Conservation (phyloP, 2,888 invertebrate genomes). For the Drosophila macrospina region DNA sequence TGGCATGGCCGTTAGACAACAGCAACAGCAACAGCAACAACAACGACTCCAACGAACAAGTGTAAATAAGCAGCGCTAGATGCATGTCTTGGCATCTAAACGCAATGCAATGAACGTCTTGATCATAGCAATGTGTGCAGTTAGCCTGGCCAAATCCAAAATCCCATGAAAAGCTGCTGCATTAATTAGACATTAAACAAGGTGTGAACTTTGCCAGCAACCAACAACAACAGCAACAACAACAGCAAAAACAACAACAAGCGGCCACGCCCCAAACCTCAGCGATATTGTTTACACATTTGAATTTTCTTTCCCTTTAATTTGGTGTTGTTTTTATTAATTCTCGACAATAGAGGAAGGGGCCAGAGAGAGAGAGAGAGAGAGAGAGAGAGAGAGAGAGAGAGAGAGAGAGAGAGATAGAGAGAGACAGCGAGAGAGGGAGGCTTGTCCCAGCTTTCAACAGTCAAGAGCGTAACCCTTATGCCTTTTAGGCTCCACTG, state of each 20-base stretch:
- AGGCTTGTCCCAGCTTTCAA: neutral
- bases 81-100: constrained; percentile 35
- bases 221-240: too few relatives aligned
- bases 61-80: constrained; percentile 64
- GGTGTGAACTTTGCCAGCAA: constrained; percentile 71
- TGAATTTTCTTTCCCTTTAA: constrained; percentile 22
- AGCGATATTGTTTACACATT: constrained; percentile 58
- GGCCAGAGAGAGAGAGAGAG: neutral
- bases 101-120: constrained; percentile 12
- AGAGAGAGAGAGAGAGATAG: too few relatives aligned
- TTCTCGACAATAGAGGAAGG: neutral
- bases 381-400: neutral
- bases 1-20: constrained; percentile 69
- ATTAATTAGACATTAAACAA: constrained; percentile 78
- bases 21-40: constrained; percentile 1
- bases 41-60: constrained; percentile 42
- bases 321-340: too few relatives aligned
- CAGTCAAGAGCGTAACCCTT: constrained; percentile 2
- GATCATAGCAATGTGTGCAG: neutral
- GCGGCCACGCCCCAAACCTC: constrained; percentile 60
- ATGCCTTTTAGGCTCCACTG: constrained; percentile 45
- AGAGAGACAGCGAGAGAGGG: neutral
- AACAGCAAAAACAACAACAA: too few relatives aligned
- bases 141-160: constrained; percentile 35
- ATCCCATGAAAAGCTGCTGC: constrained; percentile 67